Percentiles rank a stretch among this genome's conserved stretches.
Conservation (phyloP, 92 coral and sea anemone genomes). For the Porites rus region DNA sequence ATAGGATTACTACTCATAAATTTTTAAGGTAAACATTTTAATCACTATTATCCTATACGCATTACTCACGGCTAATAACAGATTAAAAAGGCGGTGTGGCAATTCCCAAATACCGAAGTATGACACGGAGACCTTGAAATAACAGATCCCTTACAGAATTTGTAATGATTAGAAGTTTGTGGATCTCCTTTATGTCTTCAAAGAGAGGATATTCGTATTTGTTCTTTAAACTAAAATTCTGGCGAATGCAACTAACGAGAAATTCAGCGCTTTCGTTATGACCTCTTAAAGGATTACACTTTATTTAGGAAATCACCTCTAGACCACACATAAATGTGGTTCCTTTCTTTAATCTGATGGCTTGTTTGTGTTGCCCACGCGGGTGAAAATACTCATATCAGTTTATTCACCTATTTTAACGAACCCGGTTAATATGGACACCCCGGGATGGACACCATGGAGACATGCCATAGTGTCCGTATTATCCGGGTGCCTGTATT, state of each 20-base stretch:
- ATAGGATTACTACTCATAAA: not conserved
- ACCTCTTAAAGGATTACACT: too few relatives aligned
- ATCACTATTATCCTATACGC: not conserved
- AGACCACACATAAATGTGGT: not conserved
- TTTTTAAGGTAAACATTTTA: not conserved
- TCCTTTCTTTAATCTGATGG: not conserved
- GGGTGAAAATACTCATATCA: too few relatives aligned
- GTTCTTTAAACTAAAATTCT: not conserved
- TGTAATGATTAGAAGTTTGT: not conserved
- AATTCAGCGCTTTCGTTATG: too few relatives aligned
- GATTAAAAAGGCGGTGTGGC: not conserved
- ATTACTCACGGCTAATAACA: not conserved
- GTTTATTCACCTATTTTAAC: too few relatives aligned
- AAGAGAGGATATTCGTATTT: not conserved
- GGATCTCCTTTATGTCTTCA: not conserved
- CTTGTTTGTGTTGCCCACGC: not conserved
- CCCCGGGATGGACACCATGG: too few relatives aligned
- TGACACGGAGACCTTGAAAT: not conserved
- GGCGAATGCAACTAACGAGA: not conserved
- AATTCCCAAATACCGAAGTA: not conserved
- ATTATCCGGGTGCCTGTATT: too few relatives aligned
- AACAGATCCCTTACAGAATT: not conserved
- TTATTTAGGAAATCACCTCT: not conserved
- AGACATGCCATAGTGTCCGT: too few relatives aligned
- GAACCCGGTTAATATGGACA: too few relatives aligned